phyloP scores from a whole-genome alignment of 30 jellyfish, hydroid and myxozoan genomes.

The Aurelia aurita region DNA sequence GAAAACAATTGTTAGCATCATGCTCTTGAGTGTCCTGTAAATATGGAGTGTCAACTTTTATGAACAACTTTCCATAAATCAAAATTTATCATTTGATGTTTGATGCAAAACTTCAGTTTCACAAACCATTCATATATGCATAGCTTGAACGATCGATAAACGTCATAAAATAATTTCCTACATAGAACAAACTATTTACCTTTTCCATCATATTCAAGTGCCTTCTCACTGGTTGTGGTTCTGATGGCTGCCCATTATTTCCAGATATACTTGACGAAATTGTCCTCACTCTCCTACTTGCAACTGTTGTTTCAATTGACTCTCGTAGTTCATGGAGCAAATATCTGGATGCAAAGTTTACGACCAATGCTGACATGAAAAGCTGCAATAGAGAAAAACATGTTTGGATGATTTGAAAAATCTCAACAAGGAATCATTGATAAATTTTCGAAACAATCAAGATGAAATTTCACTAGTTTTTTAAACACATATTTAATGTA shows the following conservation, averaged over 20 bases:
- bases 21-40: too few relatives aligned
- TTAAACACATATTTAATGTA: too few relatives aligned
- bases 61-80: too few relatives aligned
- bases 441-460: neutral
- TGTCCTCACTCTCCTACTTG: slow-evolving; percentile 52
- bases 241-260: neutral
- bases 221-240: neutral
- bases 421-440: neutral
- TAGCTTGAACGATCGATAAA: too few relatives aligned
- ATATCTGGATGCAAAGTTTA: slow-evolving; percentile 79
- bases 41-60: too few relatives aligned
- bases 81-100: too few relatives aligned
- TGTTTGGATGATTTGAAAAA: too few relatives aligned
- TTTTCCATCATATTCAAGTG: slow-evolving; percentile 43
- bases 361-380: slow-evolving; percentile 76
- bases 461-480: neutral
- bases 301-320: slow-evolving; percentile 72
- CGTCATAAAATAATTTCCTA: too few relatives aligned
- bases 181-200: slow-evolving; percentile 1
- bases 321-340: slow-evolving; percentile 73
- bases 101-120: too few relatives aligned
- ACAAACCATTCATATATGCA: too few relatives aligned
- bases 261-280: slow-evolving; percentile 12
- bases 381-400: slow-evolving; percentile 49
- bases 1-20: too few relatives aligned